Conservation (phyloP, 2,113 vertebrate genomes). For the Nothocercus nigrocapillus region DNA sequence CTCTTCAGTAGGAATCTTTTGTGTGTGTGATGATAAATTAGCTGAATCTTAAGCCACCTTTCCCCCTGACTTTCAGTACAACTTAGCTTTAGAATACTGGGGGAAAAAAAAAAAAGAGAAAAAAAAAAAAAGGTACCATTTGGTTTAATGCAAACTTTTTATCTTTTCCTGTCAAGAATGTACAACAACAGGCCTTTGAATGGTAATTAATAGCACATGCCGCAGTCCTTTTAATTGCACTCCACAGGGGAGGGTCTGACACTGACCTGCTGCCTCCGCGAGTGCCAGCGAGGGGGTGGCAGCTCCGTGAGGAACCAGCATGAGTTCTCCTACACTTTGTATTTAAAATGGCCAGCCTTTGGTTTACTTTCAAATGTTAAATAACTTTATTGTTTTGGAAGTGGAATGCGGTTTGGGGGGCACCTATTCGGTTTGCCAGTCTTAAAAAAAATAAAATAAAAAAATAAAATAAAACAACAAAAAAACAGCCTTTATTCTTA, state of each 20-base stretch:
- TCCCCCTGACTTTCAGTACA: not conserved
- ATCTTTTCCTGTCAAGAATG: conserved; percentile 47
- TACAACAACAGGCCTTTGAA: conserved; percentile 35
- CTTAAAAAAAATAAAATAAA: too few relatives aligned
- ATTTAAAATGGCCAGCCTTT: conserved; percentile 3
- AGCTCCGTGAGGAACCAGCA: not conserved
- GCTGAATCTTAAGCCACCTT: conserved; percentile 42
- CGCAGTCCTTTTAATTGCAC: not conserved
- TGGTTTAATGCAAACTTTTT: conserved; percentile 6
- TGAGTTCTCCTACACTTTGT: not conserved
- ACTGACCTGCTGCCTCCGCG: not conserved
- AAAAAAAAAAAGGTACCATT: not conserved
- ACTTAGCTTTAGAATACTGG: conserved; percentile 56
- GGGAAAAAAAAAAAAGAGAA: not conserved
- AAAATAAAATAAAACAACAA: too few relatives aligned
- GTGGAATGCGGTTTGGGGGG: not conserved
- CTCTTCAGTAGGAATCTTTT: conserved; percentile 40
- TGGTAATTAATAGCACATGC: not conserved
- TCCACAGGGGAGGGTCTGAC: not conserved
- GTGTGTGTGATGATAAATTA: conserved; percentile 60
- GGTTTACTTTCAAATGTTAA: conserved; percentile 12
- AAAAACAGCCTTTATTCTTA: too few relatives aligned
- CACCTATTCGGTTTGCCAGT: not conserved
- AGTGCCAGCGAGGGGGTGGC: accelerated
- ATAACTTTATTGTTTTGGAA: conserved; percentile 26